Evolutionary conservation across 2,888 invertebrate genomes (phyloP).

Genomic region (Stenolophus ochropezus): DNA sequence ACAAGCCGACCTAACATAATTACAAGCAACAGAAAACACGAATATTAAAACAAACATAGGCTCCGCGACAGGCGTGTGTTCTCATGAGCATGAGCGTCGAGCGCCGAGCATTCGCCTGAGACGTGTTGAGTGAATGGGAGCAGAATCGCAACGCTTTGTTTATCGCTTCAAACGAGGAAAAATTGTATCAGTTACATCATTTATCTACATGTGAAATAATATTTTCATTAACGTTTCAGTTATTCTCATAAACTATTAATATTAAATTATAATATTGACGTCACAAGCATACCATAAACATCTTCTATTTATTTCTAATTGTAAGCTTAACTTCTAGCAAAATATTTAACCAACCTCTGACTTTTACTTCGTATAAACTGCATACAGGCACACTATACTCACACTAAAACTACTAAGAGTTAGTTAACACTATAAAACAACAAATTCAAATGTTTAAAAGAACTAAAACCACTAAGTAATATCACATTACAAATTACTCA

Average conservation of each 20-base stretch:
- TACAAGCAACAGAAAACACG: conserved; percentile 45
- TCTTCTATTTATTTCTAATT: too few species aligned
- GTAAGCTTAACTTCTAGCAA: too few species aligned
- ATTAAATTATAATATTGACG: too few species aligned
- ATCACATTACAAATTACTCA: too few species aligned
- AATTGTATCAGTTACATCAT: conserved; percentile 37
- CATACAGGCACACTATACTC: too few species aligned
- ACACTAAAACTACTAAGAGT: too few species aligned
- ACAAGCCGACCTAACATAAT: conserved; percentile 46
- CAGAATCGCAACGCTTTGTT: conserved; percentile 34
- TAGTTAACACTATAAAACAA: too few species aligned
- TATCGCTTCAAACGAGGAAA: conserved; percentile 1
- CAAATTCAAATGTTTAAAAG: too few species aligned
- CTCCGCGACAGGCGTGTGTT: conserved; percentile 30
- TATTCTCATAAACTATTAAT: not conserved
- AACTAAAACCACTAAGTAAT: too few species aligned
- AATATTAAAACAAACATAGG: conserved; percentile 51
- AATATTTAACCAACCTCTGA: too few species aligned
- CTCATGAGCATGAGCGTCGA: conserved; percentile 8
- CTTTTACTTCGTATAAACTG: too few species aligned
- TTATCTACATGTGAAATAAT: conserved; percentile 43
- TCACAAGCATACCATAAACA: too few species aligned
- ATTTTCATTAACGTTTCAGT: conserved; percentile 1
- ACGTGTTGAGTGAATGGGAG: conserved; percentile 31
- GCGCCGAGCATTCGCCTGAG: not conserved